phyloP scores from a whole-genome alignment of 2,113 vertebrate genomes.

The Cyphomyrus discorhynchus region DNA sequence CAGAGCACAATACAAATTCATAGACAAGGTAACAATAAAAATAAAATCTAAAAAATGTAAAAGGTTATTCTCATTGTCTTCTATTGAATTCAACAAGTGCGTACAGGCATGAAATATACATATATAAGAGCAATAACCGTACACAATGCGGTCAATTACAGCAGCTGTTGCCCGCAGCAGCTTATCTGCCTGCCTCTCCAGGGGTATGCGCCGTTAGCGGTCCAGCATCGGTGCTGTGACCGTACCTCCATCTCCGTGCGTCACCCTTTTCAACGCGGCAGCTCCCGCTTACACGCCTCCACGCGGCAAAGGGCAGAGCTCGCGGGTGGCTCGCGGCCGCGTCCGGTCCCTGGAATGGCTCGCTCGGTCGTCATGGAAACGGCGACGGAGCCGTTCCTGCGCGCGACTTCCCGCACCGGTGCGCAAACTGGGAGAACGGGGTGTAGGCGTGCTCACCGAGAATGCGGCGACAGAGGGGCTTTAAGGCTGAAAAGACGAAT shows the following conservation, averaged over 20 bases:
- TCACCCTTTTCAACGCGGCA: neutral
- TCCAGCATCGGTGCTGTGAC: neutral
- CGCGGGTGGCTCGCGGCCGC: neutral
- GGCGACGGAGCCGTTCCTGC: conserved; percentile 1
- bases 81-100: neutral
- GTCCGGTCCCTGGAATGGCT: neutral
- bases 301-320: neutral
- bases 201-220: neutral
- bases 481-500: neutral
- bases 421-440: neutral
- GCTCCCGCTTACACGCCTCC: neutral
- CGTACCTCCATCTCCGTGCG: neutral
- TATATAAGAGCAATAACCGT: neutral
- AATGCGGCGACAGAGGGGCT: neutral
- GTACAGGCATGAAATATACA: neutral
- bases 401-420: neutral
- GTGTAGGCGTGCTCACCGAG: neutral
- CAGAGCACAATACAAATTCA: neutral
- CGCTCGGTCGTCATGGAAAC: conserved; percentile 27
- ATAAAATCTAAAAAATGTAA: neutral
- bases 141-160: neutral
- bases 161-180: neutral
- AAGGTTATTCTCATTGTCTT: neutral
- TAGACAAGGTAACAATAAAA: neutral
- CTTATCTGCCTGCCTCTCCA: neutral